Base-by-base conservation (phyloP, 2,888 invertebrate genomes). In the Meiosimyza decipiens region DNA sequence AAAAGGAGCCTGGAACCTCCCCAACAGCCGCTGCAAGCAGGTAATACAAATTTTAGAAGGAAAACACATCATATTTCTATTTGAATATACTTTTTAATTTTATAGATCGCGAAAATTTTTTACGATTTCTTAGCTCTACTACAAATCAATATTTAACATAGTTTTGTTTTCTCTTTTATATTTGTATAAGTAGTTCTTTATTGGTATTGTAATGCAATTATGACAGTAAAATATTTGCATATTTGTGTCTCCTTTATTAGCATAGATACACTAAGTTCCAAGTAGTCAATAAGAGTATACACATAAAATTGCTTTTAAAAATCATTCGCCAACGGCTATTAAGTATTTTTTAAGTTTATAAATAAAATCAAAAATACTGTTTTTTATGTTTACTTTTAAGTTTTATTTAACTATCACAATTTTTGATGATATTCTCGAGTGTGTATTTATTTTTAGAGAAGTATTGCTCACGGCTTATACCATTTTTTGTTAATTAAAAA, bases 301-400 rank as follows among this genome's bases (percentile, higher is more conserved):
- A 49, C 49, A 68, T 64, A 16, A 13, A 16, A 64, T 62, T 70
- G 57, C 57, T 74, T 74, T 69, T 49, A 28, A 71, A 54, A 71
- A 50, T 70, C 69, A 71, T 66, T 72, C 73, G 72, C 71, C 71
- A 69, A 69, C 68, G 71, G 70, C 71, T 71, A 70, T 73, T 74
- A 73, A 73, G 73, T 74, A 73, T 73, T 74, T 76, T 73, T 74
- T 74, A 3, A 28, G 28, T 74, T 73, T 72, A 73, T 73, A 22
- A 63, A 67, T 73, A 76, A 74, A 74, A 76, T 74, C 74, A 74
- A 73, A 74, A 72, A 33, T 65, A 51, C 52, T 65, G 50, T 68
- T 49, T 55, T 65, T 66, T 68, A 52, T 15, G n/a, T 67, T 63
- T 68, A n/a, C 52, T 70, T 70, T 50, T 15, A 60, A 66, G 54